These are phyloP conservation scores for Rhingia campestris DNA, from an alignment of 2,888 invertebrate species.

Conservation along the genomic window DNA sequence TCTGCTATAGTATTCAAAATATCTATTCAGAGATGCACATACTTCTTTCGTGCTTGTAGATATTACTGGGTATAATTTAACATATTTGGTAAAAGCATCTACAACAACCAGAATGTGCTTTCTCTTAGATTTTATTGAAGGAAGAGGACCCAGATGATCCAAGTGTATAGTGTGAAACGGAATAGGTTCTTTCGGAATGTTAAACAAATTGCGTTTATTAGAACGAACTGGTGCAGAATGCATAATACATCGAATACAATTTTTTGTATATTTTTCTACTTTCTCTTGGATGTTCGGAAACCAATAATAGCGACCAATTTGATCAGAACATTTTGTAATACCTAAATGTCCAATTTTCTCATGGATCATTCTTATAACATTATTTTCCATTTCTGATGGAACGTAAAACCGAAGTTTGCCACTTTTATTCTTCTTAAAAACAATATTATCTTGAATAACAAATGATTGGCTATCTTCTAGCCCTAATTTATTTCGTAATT, in stretches of 20 bases:
- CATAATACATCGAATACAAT: too few species aligned
- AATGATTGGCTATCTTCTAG: neutral
- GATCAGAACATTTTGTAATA: constrained; percentile 71
- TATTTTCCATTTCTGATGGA: constrained; percentile 31
- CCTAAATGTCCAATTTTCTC: constrained; percentile 61
- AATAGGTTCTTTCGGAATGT: constrained; percentile 78
- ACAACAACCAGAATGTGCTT: too few species aligned
- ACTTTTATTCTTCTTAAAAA: neutral
- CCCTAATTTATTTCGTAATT: neutral
- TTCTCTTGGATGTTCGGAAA: too few species aligned
- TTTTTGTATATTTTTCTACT: too few species aligned
- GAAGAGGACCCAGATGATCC: constrained; percentile 7
- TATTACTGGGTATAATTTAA: too few species aligned
- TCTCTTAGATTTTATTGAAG: too few species aligned
- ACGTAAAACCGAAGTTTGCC: constrained; percentile 40
- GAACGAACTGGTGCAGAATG: constrained; percentile 65
- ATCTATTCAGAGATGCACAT: neutral
- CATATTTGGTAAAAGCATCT: too few species aligned
- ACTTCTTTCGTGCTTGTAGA: too few species aligned
- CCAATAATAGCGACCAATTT: constrained; percentile 40
- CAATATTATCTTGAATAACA: neutral
- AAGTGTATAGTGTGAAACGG: constrained; percentile 78
- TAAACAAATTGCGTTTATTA: constrained; percentile 78
- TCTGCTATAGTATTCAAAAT: neutral
- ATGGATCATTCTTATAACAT: constrained; percentile 44